Evolutionary conservation across 2,888 invertebrate genomes (phyloP).

Genomic region (Ichneumoninae sp.): DNA sequence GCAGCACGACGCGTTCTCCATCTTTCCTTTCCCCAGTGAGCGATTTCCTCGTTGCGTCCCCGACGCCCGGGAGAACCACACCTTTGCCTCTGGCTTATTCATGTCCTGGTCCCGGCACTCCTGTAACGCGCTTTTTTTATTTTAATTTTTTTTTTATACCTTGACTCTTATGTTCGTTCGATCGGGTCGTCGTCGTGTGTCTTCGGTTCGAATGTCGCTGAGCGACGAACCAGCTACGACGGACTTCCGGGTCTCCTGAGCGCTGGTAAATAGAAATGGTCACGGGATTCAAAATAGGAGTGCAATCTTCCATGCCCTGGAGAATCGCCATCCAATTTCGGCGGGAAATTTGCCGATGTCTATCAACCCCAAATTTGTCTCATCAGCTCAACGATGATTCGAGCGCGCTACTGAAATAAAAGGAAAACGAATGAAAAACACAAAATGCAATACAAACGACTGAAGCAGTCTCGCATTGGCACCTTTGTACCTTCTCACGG

Average conservation of each 20-base stretch:
- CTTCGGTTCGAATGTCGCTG: background rate
- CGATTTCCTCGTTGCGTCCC: slow-evolving; percentile 76
- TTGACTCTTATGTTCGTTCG: slow-evolving; percentile 28
- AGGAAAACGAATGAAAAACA: background rate
- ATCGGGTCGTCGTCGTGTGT: slow-evolving; percentile 15
- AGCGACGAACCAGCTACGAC: background rate
- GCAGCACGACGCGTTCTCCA: slow-evolving; percentile 73
- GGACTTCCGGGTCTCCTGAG: background rate
- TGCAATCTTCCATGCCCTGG: background rate
- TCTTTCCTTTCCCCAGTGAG: slow-evolving; percentile 80
- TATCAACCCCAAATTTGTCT: too few species aligned
- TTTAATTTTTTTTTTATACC: slow-evolving; percentile 6
- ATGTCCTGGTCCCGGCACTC: slow-evolving; percentile 71
- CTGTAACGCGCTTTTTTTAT: slow-evolving; percentile 17
- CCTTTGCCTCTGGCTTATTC: slow-evolving; percentile 82
- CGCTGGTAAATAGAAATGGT: background rate
- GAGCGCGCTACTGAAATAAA: background rate
- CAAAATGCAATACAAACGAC: background rate
- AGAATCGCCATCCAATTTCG: background rate
- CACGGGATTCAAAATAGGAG: background rate
- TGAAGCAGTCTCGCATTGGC: slow-evolving; percentile 3
- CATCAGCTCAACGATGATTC: background rate
- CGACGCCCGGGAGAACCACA: slow-evolving; percentile 82
- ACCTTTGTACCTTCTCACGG: slow-evolving; percentile 16
- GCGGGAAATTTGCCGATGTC: too few species aligned